Percentiles rank a stretch among this genome's conserved stretches.
Conservation (phyloP, 37 sponge, comb jelly and placozoan species). For the Oscarella lobularis region DNA sequence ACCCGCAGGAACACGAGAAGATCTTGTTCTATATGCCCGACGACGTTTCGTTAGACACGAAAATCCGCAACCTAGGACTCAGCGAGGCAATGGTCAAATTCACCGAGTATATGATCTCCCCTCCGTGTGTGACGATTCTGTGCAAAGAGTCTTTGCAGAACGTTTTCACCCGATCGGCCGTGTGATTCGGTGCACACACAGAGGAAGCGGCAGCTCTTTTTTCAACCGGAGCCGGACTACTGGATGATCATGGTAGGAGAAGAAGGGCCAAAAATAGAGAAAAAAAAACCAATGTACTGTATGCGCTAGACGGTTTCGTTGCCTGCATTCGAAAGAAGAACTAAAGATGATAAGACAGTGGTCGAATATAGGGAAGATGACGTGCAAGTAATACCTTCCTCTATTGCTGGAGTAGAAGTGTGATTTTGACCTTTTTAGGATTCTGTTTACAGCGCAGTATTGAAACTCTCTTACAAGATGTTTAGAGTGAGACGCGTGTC, state of each 20-base stretch:
- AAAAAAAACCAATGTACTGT: too few species aligned
- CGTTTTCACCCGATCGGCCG: constrained; percentile 38
- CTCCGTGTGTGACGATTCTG: too few species aligned
- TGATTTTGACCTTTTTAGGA: constrained; percentile 28
- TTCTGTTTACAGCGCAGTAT: constrained; percentile 22
- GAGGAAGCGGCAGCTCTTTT: constrained; percentile 44
- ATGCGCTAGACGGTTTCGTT: constrained; percentile 7
- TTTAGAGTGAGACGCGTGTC: too few species aligned
- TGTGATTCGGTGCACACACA: constrained; percentile 66
- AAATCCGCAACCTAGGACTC: constrained; percentile 67
- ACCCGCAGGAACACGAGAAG: constrained; percentile 74
- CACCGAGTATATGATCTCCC: too few species aligned
- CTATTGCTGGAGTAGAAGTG: too few species aligned
- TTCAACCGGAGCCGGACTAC: constrained; percentile 58
- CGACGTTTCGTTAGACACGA: constrained; percentile 34
- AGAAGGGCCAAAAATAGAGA: too few species aligned
- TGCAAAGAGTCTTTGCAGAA: too few species aligned
- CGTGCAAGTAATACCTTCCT: too few species aligned
- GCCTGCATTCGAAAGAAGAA: constrained; percentile 1
- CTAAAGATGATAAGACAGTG: constrained; percentile 6
- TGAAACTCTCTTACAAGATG: constrained; percentile 34
- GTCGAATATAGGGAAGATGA: constrained; percentile 7
- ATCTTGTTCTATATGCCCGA: constrained; percentile 67
- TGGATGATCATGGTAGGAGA: constrained; percentile 85
- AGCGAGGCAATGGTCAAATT: constrained; percentile 78